Base-by-base conservation (phyloP, 2,797 vertebrate genomes). In the Sphenodon punctatus region DNA sequence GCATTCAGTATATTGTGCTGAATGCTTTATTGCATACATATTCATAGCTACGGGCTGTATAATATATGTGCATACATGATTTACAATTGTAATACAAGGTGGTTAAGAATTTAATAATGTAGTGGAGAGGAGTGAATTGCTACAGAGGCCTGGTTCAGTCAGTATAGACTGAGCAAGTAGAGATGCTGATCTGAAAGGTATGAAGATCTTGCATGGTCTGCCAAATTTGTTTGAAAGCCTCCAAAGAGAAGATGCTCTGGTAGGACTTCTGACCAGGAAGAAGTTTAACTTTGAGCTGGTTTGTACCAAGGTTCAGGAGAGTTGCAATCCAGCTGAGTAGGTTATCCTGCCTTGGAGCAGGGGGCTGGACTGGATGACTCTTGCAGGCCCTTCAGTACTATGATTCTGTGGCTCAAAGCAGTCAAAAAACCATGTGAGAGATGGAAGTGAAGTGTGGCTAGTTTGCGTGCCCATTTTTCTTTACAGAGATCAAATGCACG, bases 321-420 rank as follows among this genome's bases (percentile, higher is more conserved):
- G 34, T 64, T 67, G 67, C 71, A 80, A 82, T 30, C 67, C 67
- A 88, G 65, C 32, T 30, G 30, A 32, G 30, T 30, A 30, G 30
- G 30, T 32, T 30, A 30, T 30, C 30, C 30, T 30, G 32, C 5
- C 30, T 32, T 30, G 30, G 32, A 36, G 36, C 34, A 36, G 36
- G 36, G 89, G 84, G 82, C 85, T 88, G 77, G 80, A 84, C 86
- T 89, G 67, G n/a, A n/a, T n/a, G n/a, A n/a, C n/a, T n/a, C n/a
- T n/a, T n/a, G n/a, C n/a, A n/a, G n/a, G n/a, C n/a, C n/a, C n/a
- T n/a, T n/a, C n/a, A n/a, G n/a, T n/a, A n/a, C n/a, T n/a, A n/a
- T n/a, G n/a, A n/a, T n/a, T n/a, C n/a, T n/a, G n/a, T n/a, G n/a
- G n/a, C n/a, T n/a, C n/a, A n/a, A n/a, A 88, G 36, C 13, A 7